Conservation (phyloP, 2,797 vertebrate genomes). For the Myotis pilosus region DNA sequence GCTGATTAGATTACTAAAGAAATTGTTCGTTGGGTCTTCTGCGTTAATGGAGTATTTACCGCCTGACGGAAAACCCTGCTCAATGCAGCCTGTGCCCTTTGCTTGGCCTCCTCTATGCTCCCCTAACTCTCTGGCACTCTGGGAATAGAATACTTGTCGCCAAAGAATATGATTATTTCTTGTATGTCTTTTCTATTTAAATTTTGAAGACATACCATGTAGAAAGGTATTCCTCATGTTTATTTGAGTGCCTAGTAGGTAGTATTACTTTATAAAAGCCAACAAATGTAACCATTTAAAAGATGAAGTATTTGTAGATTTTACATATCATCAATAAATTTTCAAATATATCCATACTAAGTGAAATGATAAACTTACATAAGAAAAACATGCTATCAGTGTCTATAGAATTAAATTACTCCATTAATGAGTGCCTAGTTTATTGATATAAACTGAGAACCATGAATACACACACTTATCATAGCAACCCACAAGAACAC, state of each 20-base stretch:
- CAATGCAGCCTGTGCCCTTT: background rate
- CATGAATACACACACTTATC: background rate
- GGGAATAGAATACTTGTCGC: background rate
- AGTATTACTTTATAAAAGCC: background rate
- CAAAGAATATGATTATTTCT: background rate
- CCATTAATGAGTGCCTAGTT: background rate
- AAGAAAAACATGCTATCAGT: background rate
- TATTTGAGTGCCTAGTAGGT: background rate
- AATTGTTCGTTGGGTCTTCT: background rate
- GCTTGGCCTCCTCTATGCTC: background rate
- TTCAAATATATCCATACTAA: background rate
- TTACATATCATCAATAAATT: background rate
- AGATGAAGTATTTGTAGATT: background rate
- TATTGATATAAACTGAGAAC: background rate
- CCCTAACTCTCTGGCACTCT: background rate
- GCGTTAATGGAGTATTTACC: background rate
- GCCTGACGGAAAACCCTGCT: background rate
- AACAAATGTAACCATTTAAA: background rate
- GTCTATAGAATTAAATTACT: background rate
- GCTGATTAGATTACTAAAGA: background rate
- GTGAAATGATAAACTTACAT: background rate
- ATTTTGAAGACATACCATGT: background rate
- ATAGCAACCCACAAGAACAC: background rate
- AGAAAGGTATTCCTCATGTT: background rate
- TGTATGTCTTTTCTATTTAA: background rate